Evolutionary conservation across 2,113 vertebrate genomes (phyloP).

Genomic region (Neogobius melanostomus): DNA sequence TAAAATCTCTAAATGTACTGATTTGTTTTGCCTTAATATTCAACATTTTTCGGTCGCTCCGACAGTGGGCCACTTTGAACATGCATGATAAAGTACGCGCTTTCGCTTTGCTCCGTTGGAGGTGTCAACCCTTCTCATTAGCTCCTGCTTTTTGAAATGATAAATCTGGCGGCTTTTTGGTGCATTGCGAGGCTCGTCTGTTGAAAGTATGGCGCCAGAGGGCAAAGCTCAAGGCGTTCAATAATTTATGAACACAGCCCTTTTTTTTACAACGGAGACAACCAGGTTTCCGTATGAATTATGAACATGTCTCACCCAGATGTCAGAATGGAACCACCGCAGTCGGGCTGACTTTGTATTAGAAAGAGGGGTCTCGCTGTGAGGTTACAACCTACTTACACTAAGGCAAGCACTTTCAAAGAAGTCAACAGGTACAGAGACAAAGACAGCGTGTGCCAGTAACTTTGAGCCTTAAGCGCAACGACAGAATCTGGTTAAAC

Average conservation of each 20-base stretch:
- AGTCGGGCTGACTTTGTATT: neutral
- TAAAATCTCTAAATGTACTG: no score
- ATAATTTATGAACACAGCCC: slow-evolving; percentile 47
- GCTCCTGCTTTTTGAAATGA: no score
- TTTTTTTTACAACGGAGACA: slow-evolving; percentile 17
- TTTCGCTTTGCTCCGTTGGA: neutral
- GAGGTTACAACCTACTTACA: neutral
- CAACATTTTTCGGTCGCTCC: no score
- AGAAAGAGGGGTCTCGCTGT: neutral
- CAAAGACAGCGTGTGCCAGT: no score
- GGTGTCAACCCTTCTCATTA: neutral
- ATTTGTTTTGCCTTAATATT: no score
- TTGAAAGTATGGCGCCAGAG: slow-evolving; percentile 15
- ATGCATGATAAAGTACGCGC: neutral
- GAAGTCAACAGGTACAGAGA: neutral
- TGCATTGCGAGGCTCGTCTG: neutral
- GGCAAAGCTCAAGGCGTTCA: slow-evolving; percentile 28
- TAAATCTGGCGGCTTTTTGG: neutral
- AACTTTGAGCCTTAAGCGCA: no score
- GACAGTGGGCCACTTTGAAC: neutral
- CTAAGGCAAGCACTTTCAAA: neutral
- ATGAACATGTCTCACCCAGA: slow-evolving; percentile 1
- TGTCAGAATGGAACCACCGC: neutral
- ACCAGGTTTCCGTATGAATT: slow-evolving; percentile 34
- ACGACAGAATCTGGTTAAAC: no score